phyloP scores from a whole-genome alignment of 2,888 invertebrate genomes.

The Drosophila austrosaltans region DNA sequence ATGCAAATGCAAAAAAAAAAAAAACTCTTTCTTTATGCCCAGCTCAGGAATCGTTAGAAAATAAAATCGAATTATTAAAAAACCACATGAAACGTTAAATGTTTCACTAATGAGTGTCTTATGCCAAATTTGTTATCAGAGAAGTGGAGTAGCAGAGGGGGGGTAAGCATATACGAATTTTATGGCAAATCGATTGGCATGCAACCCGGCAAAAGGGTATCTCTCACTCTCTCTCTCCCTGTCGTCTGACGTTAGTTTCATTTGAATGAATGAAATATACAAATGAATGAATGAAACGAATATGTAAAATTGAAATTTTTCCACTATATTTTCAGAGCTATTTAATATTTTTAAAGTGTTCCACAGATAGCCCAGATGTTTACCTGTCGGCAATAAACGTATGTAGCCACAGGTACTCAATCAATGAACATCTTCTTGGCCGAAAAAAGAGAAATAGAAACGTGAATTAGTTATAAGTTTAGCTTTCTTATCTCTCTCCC shows the following conservation, averaged over 20 bases:
- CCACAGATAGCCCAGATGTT: slow-evolving; percentile 11
- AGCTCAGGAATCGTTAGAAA: slow-evolving; percentile 50
- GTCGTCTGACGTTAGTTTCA: slow-evolving; percentile 39
- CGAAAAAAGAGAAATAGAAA: background rate
- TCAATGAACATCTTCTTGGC: slow-evolving; percentile 1
- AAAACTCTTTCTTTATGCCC: slow-evolving; percentile 32
- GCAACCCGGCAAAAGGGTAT: slow-evolving; percentile 31
- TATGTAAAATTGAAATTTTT: slow-evolving; percentile 3
- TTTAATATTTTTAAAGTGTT: slow-evolving; percentile 36
- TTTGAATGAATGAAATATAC: slow-evolving; percentile 36
- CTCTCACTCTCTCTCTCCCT: background rate
- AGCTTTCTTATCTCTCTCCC: background rate
- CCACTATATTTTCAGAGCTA: slow-evolving; percentile 8
- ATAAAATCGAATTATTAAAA: slow-evolving; percentile 61
- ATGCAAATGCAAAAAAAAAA: background rate
- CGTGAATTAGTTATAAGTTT: background rate
- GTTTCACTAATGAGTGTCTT: slow-evolving; percentile 52
- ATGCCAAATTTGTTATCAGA: slow-evolving; percentile 31
- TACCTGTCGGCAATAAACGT: slow-evolving; percentile 1
- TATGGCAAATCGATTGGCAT: slow-evolving; percentile 50
- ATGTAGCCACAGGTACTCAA: slow-evolving; percentile 2
- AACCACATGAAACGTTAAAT: slow-evolving; percentile 44
- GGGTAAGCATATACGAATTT: background rate
- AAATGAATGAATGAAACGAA: slow-evolving; percentile 35
- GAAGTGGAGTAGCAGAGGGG: background rate